Evolutionary conservation across 2,797 vertebrate species (phyloP), one percentile per base, ranked within the genome.

Genomic region (Gallinago nigripennis): DNA sequence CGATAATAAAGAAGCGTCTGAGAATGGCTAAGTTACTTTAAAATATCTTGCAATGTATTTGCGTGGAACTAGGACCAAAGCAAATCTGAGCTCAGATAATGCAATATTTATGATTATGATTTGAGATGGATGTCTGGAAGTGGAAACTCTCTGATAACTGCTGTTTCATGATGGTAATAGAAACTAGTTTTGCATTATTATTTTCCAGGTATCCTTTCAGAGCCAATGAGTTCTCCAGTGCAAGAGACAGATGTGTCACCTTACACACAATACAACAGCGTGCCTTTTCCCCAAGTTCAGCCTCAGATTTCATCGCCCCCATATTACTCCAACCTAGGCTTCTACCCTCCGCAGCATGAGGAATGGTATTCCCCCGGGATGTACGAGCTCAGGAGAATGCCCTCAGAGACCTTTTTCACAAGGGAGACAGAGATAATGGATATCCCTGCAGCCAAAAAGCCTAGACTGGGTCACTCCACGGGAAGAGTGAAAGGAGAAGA

Each of bases 401-500:
- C 99, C 8, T 96, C 99, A 72, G 99, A 99, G 66, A 98, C 97
- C 18, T 90, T 98, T 78, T 99, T 98, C 86, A 98, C 98, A 57
- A 97, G 94, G 43, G 98, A 99, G 86, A 94, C 98, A 70, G 98
- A 99, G 89, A 97, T 98, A 24, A 96, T 90, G 17, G 98, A 98
- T 45, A 97, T 98, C 51, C 98, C 99, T 7, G 90, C 98, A 73
- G 97, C 97, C 88, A 99, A 99, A 98, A 99, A 99, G 96, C 97
- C 98, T 51, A 98, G 99, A 50, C 95, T 99, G 95, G 95, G 98
- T 54, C 80, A 97, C 5, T 98, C 99, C 20, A 85, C 96, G 0
- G 99, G 99, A 83, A 98, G 98, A 92, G 97, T 98, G 64, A 99
- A 99, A 98, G 99, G 99, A 82, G 99, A 99, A 88, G 99, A 99